These are phyloP conservation scores for Brachyistius frenatus DNA, from an alignment of 2,113 vertebrate genomes.

Conservation along the genomic window DNA sequence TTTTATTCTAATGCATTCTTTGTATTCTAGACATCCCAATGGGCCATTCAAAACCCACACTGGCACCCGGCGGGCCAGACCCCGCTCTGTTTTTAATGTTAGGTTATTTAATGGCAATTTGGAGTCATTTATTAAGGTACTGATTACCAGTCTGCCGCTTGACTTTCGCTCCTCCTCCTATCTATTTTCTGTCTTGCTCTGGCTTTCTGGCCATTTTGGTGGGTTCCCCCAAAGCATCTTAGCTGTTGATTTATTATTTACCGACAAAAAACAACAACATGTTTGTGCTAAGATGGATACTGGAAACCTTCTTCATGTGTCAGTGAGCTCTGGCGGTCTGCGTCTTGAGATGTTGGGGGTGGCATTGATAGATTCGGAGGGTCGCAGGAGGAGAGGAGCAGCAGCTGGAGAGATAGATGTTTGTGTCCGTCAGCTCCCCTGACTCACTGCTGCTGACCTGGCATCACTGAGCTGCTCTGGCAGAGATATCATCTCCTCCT, in stretches of 20 bases:
- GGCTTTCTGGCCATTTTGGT: constrained; percentile 65
- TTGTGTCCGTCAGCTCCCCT: constrained; percentile 67
- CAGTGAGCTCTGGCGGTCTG: constrained; percentile 84
- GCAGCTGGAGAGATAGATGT: constrained; percentile 54
- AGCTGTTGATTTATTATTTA: constrained; percentile 48
- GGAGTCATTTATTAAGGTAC: constrained; percentile 97
- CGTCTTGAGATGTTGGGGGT: constrained; percentile 64
- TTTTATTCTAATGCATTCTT: constrained; percentile 77
- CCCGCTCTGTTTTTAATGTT: constrained; percentile 93
- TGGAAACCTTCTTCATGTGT: constrained; percentile 77
- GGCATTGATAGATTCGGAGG: constrained; percentile 63
- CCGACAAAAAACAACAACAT: constrained; percentile 47
- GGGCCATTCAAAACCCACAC: constrained; percentile 91
- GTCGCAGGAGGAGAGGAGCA: constrained; percentile 52
- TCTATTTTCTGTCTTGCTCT: constrained; percentile 81
- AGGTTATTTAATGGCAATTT: constrained; percentile 98
- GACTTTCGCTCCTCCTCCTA: constrained; percentile 75
- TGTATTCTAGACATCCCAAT: constrained; percentile 93
- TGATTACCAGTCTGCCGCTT: constrained; percentile 76
- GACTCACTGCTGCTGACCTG: constrained; percentile 72
- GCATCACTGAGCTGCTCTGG: constrained; percentile 60
- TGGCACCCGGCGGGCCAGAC: constrained; percentile 92
- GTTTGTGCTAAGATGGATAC: constrained; percentile 80
- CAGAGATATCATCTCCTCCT: constrained; percentile 42
- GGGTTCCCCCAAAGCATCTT: constrained; percentile 64